Percentiles rank a stretch among this genome's conserved stretches.
Evolutionary conservation across 2,113 vertebrate genomes (phyloP).

Genomic region (Sebastes fasciatus): DNA sequence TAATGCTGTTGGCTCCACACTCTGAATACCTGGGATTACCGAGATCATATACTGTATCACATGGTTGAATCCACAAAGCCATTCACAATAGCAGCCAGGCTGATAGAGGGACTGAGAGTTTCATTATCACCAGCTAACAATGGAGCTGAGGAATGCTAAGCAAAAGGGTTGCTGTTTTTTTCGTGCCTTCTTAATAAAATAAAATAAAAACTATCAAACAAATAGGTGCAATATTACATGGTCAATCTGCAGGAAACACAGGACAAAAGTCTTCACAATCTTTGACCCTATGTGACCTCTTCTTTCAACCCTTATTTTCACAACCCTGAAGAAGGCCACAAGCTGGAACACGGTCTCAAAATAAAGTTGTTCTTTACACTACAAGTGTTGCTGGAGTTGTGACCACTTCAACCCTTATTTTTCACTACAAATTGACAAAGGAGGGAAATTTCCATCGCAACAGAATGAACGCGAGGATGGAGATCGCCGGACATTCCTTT

Average conservation of each 20-base stretch:
- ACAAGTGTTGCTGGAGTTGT: too few relatives aligned
- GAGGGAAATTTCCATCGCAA: slow-evolving; percentile 16
- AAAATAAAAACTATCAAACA: neutral
- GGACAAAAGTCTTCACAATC: neutral
- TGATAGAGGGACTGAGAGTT: neutral
- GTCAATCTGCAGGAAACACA: neutral
- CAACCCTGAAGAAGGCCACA: too few relatives aligned
- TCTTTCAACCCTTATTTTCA: neutral
- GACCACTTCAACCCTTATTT: too few relatives aligned
- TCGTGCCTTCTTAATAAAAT: neutral
- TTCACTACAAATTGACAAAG: neutral
- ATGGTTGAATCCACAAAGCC: slow-evolving; percentile 24
- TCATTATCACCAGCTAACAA: slow-evolving; percentile 3
- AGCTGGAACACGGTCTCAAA: too few relatives aligned
- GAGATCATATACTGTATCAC: slow-evolving; percentile 29
- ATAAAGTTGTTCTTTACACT: too few relatives aligned
- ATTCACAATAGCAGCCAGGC: slow-evolving; percentile 13
- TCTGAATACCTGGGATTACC: slow-evolving; percentile 30
- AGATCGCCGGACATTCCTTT: slow-evolving; percentile 17
- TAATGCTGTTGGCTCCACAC: slow-evolving; percentile 2
- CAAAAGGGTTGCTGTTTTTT: neutral
- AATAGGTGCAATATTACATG: neutral
- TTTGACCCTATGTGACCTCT: neutral
- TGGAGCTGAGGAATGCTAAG: neutral
- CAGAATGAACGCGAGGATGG: neutral